phyloP scores from a whole-genome alignment of 2,888 invertebrate genomes.

The Argynnis bischoffii region DNA sequence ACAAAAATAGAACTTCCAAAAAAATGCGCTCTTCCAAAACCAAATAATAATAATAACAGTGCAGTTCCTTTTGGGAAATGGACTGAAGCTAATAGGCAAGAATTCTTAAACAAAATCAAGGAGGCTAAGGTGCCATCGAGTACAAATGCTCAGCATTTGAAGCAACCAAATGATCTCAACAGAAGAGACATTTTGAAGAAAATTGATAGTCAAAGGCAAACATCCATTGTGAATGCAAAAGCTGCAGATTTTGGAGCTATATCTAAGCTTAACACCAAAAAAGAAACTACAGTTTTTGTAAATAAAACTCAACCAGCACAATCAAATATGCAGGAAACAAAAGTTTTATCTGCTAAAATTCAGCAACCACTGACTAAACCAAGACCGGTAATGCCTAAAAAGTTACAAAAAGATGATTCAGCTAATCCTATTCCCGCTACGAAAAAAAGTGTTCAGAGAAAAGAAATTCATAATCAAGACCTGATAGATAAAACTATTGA shows the following conservation, averaged over 20 bases:
- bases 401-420: constrained; percentile 44
- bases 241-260: constrained; percentile 49
- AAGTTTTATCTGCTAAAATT: constrained; percentile 27
- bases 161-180: constrained; percentile 74
- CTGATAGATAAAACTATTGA: constrained; percentile 75
- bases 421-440: constrained; percentile 34
- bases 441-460: constrained; percentile 50
- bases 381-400: constrained; percentile 47
- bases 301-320: constrained; percentile 42
- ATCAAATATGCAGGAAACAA: constrained; percentile 29
- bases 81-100: constrained; percentile 75
- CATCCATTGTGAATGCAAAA: constrained; percentile 55
- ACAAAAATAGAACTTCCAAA: constrained; percentile 40
- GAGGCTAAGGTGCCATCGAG: constrained; percentile 60
- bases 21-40: constrained; percentile 47
- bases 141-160: constrained; percentile 68
- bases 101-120: constrained; percentile 72
- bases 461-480: constrained; percentile 66
- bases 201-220: constrained; percentile 71
- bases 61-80: constrained; percentile 76
- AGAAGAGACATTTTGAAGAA: constrained; percentile 73
- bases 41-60: constrained; percentile 60
- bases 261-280: constrained; percentile 54
- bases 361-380: constrained; percentile 33
- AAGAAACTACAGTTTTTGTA: constrained; percentile 59